phyloP scores from a whole-genome alignment of 2,888 invertebrate species.

The Phaedon cochleariae region DNA sequence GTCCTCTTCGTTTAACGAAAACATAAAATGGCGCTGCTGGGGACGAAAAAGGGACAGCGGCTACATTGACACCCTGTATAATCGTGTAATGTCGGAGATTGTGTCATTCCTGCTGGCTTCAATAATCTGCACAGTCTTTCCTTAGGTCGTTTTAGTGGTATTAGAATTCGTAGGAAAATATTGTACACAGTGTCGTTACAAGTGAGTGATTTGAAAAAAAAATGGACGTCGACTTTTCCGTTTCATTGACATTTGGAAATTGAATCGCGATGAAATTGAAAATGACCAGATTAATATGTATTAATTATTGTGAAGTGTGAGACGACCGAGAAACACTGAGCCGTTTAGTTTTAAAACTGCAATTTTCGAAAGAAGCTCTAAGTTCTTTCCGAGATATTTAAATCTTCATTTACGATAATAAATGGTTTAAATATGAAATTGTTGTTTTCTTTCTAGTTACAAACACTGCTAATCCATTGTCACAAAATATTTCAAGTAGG shows the following conservation, averaged over 20 bases:
- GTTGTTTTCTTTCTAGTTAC: conserved; percentile 34
- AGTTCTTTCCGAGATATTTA: conserved; percentile 44
- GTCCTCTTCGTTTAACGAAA: neutral
- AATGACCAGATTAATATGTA: conserved; percentile 17
- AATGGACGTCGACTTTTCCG: conserved; percentile 20
- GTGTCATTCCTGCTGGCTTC: conserved; percentile 23
- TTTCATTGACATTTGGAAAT: conserved; percentile 23
- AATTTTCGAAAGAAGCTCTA: conserved; percentile 38
- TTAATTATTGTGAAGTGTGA: conserved; percentile 27
- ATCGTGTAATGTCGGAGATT: conserved; percentile 22
- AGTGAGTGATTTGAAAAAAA: conserved; percentile 30
- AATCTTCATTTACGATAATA: conserved; percentile 54
- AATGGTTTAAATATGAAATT: conserved; percentile 54
- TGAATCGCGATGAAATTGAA: conserved; percentile 21
- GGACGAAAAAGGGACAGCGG: conserved; percentile 8
- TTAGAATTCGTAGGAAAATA: conserved; percentile 44
- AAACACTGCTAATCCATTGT: no score
- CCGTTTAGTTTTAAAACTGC: conserved; percentile 39
- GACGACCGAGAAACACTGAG: conserved; percentile 26
- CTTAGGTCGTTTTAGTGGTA: conserved; percentile 47
- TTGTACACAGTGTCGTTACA: conserved; percentile 30
- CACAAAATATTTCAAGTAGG: no score
- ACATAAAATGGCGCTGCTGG: conserved; percentile 8
- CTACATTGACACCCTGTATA: conserved; percentile 8
- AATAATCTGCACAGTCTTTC: conserved; percentile 29